These are phyloP conservation scores for Lasioglossum malachurum DNA, from an alignment of 2,888 invertebrate genomes.

Conservation along the genomic window DNA sequence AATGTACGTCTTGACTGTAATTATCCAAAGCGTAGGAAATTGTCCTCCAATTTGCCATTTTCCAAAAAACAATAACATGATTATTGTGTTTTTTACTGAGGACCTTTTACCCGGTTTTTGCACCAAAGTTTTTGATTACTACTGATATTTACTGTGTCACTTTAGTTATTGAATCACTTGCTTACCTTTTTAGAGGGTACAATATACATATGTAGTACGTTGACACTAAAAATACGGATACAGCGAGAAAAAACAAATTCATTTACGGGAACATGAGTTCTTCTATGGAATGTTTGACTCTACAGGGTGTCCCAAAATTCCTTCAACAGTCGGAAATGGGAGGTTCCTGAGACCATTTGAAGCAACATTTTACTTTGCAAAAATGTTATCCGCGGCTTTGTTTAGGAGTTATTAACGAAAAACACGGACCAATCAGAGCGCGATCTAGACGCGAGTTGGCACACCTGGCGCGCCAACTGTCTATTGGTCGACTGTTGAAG, in stretches of 20 bases:
- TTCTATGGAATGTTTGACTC: background rate
- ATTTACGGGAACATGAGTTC: background rate
- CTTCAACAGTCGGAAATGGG: too few relatives aligned
- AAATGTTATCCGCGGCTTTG: too few relatives aligned
- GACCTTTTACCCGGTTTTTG: background rate
- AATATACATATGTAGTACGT: background rate
- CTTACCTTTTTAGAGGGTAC: background rate
- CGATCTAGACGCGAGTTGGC: too few relatives aligned
- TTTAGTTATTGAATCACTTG: background rate
- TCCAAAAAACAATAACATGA: background rate
- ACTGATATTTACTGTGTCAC: background rate
- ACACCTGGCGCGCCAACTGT: too few relatives aligned
- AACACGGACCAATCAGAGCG: too few relatives aligned
- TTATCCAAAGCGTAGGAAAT: background rate
- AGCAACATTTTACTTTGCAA: too few relatives aligned
- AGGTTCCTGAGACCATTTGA: too few relatives aligned
- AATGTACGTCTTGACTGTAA: background rate
- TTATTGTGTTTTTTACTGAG: background rate
- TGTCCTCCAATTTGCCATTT: background rate
- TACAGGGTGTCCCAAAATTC: too few relatives aligned
- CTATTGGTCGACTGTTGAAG: too few relatives aligned
- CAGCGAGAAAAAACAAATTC: background rate
- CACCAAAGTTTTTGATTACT: background rate
- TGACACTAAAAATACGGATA: background rate
- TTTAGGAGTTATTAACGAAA: too few relatives aligned